Evolutionary conservation across 2,113 vertebrate species (phyloP), one percentile per base, ranked within the genome.

Genomic region (Pithys albifrons): DNA sequence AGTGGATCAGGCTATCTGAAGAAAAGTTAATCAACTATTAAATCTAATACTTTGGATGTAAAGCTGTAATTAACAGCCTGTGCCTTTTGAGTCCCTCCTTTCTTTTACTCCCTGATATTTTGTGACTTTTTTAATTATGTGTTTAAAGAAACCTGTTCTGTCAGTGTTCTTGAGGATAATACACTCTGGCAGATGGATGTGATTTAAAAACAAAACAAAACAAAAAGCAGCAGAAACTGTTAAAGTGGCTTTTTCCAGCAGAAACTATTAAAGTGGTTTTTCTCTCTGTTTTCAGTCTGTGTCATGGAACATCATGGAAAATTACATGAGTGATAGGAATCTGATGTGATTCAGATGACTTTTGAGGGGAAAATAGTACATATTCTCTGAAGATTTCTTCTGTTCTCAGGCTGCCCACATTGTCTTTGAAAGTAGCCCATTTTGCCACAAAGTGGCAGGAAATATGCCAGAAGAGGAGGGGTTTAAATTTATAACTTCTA

Each of bases 61-160:
- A 89, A 78, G 25, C 1, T 1, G 2, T 49, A 59, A 91, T 92
- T 89, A 91, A 8, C 14, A 86, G 9, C 7, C 35, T 4, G 1
- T 71, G 37, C 59, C 61, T 86, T 79, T 67, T 76, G 1, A 6
- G 85, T 73, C 19, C 13, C 2, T 76, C 22, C 5, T 89, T 91
- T 77, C 46, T 80, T 91, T 92, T 57, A 75, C 11, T 85, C 6
- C n/a, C 75, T 94, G 77, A 82, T 58, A 87, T 95, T 91, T 95
- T 54, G 54, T 82, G 58, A 82, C 58, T 87, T 22, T 89, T 86
- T 75, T 79, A 87, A 93, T 76, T 28, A 54, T 62, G n/a, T 87
- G 89, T 92, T 93, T 89, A 85, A 89, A 82, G 39, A 75, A 97
- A 91, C 17, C 29, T 95, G 8, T 69, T 75, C 80, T 91, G 57